A percentile compares a stretch with the other conserved stretches of the same genome.
phyloP scores from a whole-genome alignment of 2,888 invertebrate genomes.

The Brachycybe producta region DNA sequence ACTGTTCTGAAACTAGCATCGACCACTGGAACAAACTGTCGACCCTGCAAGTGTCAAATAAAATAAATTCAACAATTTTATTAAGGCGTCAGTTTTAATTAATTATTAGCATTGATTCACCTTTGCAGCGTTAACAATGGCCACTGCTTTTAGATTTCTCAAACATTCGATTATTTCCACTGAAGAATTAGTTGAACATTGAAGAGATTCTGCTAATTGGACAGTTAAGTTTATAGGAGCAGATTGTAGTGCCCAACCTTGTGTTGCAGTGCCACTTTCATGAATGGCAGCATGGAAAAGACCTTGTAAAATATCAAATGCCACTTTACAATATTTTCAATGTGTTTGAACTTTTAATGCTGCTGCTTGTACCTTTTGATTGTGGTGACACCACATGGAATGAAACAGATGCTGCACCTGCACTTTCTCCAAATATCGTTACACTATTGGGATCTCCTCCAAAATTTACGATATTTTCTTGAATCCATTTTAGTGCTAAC shows the following conservation, averaged over 20 bases:
- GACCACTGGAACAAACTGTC: too few relatives aligned
- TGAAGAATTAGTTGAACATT: conserved; percentile 1
- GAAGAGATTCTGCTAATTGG: background rate
- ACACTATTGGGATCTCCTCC: conserved; percentile 41
- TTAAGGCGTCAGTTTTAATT: too few relatives aligned
- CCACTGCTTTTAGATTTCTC: background rate
- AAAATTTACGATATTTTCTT: conserved; percentile 39
- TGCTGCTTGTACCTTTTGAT: conserved; percentile 7
- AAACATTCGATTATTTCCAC: conserved; percentile 4
- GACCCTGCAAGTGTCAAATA: too few relatives aligned
- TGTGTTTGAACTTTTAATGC: background rate
- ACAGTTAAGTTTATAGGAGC: too few relatives aligned
- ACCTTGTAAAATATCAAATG: too few relatives aligned
- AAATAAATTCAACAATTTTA: too few relatives aligned
- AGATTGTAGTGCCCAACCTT: conserved; percentile 5
- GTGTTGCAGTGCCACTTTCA: conserved; percentile 7
- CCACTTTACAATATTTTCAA: background rate
- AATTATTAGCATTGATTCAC: too few relatives aligned
- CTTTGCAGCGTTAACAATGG: too few relatives aligned
- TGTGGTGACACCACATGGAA: conserved; percentile 30
- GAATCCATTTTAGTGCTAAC: conserved; percentile 42
- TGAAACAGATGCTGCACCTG: conserved; percentile 39
- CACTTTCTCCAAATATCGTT: conserved; percentile 43
- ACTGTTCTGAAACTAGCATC: too few relatives aligned
- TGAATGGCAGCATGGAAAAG: conserved; percentile 14